Conservation (phyloP, 2,113 vertebrate species). For the Saccopteryx bilineata region DNA sequence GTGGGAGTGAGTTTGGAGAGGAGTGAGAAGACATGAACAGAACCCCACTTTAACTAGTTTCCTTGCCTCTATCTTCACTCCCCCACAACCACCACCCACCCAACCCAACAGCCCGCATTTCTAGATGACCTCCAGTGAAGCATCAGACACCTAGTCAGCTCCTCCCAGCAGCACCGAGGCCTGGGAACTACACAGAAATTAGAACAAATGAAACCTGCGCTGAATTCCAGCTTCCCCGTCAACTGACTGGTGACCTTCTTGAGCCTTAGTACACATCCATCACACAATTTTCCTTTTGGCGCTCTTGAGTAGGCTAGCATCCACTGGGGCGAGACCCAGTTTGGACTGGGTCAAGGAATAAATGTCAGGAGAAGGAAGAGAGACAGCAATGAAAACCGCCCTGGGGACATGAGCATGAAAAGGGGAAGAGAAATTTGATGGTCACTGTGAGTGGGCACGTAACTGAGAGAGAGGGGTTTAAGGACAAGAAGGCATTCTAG, state of each 20-base stretch:
- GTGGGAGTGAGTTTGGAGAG: not conserved
- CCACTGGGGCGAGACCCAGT: not conserved
- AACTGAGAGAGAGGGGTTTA: not conserved
- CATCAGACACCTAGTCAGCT: fast-evolving
- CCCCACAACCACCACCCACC: not conserved
- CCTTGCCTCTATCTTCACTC: not conserved
- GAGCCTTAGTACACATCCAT: not conserved
- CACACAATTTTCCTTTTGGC: not conserved
- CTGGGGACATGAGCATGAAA: no score
- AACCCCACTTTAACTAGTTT: not conserved
- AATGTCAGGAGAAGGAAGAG: not conserved
- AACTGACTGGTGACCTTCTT: not conserved
- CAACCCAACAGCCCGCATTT: not conserved
- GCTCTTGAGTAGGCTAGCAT: no score
- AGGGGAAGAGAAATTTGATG: not conserved
- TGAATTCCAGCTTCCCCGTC: not conserved
- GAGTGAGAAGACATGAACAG: not conserved
- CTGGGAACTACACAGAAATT: not conserved
- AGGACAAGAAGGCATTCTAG: not conserved
- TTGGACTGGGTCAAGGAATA: not conserved
- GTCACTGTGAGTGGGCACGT: not conserved
- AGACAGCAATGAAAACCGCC: not conserved
- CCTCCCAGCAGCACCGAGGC: not conserved
- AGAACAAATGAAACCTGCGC: not conserved
- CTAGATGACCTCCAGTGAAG: not conserved